phyloP scores from a whole-genome alignment of 2,113 vertebrate species.

The Gallinago paraguaiae region DNA sequence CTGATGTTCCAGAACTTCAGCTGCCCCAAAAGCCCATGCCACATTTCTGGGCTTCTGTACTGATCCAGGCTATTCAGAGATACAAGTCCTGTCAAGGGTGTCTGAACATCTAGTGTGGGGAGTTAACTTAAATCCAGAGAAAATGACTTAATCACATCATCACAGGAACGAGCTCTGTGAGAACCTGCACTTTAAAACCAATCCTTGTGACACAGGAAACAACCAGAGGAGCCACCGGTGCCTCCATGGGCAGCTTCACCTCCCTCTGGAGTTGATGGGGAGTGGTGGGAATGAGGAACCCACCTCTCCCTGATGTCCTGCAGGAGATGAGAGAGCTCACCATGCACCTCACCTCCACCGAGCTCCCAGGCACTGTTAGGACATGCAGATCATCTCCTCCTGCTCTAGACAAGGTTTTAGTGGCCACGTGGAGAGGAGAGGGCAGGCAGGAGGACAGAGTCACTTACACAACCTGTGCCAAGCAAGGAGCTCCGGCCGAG shows the following conservation, averaged over 20 bases:
- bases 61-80: not conserved
- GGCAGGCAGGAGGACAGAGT: not conserved
- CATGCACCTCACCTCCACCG: not conserved
- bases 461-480: not conserved
- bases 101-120: not conserved
- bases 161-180: not conserved
- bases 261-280: not conserved
- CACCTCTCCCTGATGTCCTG: not conserved
- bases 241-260: not conserved
- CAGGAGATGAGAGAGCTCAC: not conserved
- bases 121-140: not conserved
- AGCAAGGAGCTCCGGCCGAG: not conserved
- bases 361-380: not conserved
- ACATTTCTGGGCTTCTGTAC: not conserved
- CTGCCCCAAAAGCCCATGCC: not conserved
- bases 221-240: not conserved
- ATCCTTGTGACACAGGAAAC: not conserved
- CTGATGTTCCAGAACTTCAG: not conserved
- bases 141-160: not conserved
- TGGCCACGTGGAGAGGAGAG: not conserved
- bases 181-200: not conserved
- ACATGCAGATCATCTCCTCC: not conserved
- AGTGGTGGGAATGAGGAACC: not conserved
- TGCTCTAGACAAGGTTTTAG: not conserved
- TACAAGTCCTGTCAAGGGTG: not conserved